A percentile compares a stretch with the other conserved stretches of the same genome.
Conservation (phyloP, 2,113 vertebrate species). For the Myotis lucifugus region DNA sequence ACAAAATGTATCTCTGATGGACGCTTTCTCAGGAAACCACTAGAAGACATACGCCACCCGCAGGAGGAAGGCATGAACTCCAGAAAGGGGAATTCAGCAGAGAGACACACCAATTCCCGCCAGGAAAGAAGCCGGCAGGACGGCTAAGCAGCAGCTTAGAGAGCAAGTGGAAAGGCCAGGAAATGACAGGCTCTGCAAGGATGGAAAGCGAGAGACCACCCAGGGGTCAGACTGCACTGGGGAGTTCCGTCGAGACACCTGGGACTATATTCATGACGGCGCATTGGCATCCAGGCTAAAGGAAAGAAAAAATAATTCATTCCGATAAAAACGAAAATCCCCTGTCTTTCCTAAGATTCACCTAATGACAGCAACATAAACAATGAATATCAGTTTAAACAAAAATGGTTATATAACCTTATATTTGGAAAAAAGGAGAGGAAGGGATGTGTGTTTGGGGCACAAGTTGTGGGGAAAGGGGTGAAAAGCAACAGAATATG, state of each 20-base stretch:
- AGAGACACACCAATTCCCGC: background rate
- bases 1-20: background rate
- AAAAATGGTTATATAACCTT: background rate
- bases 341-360: background rate
- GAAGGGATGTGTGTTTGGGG: background rate
- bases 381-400: background rate
- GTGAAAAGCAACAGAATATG: background rate
- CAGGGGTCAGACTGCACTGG: background rate
- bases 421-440: background rate
- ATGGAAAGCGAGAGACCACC: rapidly evolving
- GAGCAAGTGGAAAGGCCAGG: background rate
- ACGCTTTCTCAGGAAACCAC: background rate
- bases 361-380: background rate
- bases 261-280: background rate
- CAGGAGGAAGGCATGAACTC: background rate
- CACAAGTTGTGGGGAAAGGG: background rate
- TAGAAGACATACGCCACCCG: background rate
- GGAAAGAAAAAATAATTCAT: background rate
- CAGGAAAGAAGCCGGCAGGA: background rate
- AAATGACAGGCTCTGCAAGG: background rate
- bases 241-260: background rate
- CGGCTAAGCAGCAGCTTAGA: background rate
- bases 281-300: background rate
- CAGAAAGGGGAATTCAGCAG: background rate
- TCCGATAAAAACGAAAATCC: background rate